Evolutionary conservation across 2,888 invertebrate species (phyloP), one percentile per base, ranked within the genome.

Genomic region (Melitaea athalia): DNA sequence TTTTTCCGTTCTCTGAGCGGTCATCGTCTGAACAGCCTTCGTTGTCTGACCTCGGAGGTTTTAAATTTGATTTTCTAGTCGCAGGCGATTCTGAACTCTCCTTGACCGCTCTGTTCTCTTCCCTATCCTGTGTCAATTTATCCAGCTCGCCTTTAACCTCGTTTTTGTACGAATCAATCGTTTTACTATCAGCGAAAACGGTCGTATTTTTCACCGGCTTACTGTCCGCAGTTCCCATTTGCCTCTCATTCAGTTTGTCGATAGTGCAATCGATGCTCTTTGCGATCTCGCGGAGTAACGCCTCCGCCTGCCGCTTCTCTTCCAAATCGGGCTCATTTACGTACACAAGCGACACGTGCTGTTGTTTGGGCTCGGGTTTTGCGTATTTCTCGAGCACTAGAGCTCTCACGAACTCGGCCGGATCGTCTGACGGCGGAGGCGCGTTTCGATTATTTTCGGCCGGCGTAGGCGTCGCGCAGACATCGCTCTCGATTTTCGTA

Each of bases 1-100:
- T 93, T 70, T 92, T 92, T 0, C 88, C 90, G 65, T 83, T 82
- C 63, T 92, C 92, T 0, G 92, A 92, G 63, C 91, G 77, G 63
- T 92, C 92, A 42, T 92, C 92, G 60, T 92, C 92, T 0, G 92
- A 92, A 71, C 89, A 88, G 0, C 85, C 89, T 74, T 92, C 92
- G 0, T 82, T 87, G 49, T 92, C 92, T 0, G 89, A 87, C 64
- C 82, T 87, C 0, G 92, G 92, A 17, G 81, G 85, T 73, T 92
- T 92, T 50, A 92, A 78, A 70, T 90, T 92, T 0, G 92, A 92
- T 77, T 92, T 92, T 67, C 87, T 91, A 5, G 78, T 79, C 15
- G 82, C 79, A 0, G 85, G 86, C 3, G 89, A 86, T 63, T 87
- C 87, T 14, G 74, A 63, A 14, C 74, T 79, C 11, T 81, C 82